Conservation (phyloP, 2,888 invertebrate genomes). For the Neria commutata region DNA sequence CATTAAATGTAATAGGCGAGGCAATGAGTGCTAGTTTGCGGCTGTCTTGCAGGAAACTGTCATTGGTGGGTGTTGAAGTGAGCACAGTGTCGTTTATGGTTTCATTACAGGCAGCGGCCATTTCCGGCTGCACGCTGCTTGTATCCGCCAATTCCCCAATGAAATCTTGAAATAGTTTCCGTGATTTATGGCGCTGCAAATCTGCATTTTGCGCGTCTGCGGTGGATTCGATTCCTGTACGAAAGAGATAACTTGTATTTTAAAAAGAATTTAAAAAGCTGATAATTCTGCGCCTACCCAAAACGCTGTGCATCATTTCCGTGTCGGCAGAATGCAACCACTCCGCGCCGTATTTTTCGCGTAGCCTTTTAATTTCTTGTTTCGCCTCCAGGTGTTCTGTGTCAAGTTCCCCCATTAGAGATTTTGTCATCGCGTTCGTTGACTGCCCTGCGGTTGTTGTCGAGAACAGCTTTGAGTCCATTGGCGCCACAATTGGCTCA, state of each 20-base stretch:
- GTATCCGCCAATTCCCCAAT: slow-evolving; percentile 40
- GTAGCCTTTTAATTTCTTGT: slow-evolving; percentile 66
- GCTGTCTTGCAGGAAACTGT: slow-evolving; percentile 24
- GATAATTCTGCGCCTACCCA: slow-evolving; percentile 57
- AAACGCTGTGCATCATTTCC: slow-evolving; percentile 64
- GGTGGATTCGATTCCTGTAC: slow-evolving; percentile 25
- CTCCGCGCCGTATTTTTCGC: slow-evolving; percentile 67
- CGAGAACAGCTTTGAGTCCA: background rate
- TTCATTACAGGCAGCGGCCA: background rate
- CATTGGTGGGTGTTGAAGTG: slow-evolving; percentile 46
- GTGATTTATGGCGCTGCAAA: slow-evolving; percentile 36
- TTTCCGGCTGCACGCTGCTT: background rate
- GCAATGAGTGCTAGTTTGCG: slow-evolving; percentile 13
- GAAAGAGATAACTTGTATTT: background rate
- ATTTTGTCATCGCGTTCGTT: slow-evolving; percentile 3
- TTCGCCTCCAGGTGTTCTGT: slow-evolving; percentile 67
- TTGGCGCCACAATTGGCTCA: background rate
- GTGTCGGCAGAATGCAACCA: slow-evolving; percentile 68
- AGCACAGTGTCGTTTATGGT: slow-evolving; percentile 4
- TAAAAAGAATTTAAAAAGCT: background rate
- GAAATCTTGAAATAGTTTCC: slow-evolving; percentile 50
- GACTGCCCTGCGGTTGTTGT: background rate
- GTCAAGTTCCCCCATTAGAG: slow-evolving; percentile 2
- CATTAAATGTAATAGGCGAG: slow-evolving; percentile 35
- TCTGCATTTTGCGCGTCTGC: slow-evolving; percentile 27